A percentile compares a stretch with the other conserved stretches of the same genome.
These are phyloP conservation scores for Columba janthina DNA, from an alignment of 2,113 vertebrate species.

Conservation along the genomic window DNA sequence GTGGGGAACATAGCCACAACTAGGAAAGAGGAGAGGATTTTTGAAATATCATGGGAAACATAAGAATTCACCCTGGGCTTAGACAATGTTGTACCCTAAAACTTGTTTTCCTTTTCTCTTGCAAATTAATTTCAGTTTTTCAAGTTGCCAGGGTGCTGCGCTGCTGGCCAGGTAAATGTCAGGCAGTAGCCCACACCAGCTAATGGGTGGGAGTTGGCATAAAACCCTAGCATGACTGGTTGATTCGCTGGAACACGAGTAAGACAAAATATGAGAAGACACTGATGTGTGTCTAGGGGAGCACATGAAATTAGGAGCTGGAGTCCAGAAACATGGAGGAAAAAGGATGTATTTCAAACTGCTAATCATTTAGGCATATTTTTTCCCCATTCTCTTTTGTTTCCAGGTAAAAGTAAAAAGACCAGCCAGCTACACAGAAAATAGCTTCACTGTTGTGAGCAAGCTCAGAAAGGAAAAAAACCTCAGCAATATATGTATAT, in stretches of 20 bases:
- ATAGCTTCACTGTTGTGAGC: background rate
- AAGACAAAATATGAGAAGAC: background rate
- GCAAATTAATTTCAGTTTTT: background rate
- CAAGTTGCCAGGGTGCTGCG: background rate
- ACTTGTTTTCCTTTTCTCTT: background rate
- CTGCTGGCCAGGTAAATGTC: background rate
- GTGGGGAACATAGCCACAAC: background rate
- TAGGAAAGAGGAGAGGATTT: background rate
- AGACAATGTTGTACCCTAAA: background rate
- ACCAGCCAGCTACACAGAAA: background rate
- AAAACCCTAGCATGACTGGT: background rate
- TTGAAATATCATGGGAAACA: background rate
- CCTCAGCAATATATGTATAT: background rate
- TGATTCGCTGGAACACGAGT: background rate
- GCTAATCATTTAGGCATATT: background rate
- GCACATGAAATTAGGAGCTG: background rate
- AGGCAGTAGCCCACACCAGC: accelerated
- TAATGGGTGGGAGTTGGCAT: background rate
- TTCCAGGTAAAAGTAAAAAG: background rate
- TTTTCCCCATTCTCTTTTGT: background rate
- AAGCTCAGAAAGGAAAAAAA: background rate
- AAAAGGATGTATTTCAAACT: background rate
- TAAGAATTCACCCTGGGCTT: background rate
- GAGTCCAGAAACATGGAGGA: background rate
- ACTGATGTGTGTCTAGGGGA: background rate